Conservation (phyloP, 35 echinoderm and acorn worm genomes). For the Chiridota heheva region DNA sequence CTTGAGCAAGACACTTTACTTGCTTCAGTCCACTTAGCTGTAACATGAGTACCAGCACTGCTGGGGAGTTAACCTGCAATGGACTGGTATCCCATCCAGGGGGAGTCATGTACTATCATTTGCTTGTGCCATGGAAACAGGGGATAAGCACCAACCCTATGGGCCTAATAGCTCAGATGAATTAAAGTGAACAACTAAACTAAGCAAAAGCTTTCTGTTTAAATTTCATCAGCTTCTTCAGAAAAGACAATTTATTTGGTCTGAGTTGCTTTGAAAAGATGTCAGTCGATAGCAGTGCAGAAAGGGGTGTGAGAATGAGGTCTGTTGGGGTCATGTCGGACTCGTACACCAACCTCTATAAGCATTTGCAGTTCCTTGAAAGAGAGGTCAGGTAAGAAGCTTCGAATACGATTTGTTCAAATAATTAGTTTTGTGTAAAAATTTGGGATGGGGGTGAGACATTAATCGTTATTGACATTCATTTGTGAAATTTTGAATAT, state of each 20-base stretch:
- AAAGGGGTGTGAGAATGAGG: constrained; percentile 94
- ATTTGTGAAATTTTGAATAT: no score
- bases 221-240: constrained; percentile 70
- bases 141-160: neutral
- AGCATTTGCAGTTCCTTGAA: constrained; percentile 94
- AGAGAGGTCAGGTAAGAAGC: constrained; percentile 80
- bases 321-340: constrained; percentile 89
- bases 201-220: constrained; percentile 1
- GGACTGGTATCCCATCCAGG: no score
- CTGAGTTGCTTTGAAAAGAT: constrained; percentile 98
- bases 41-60: no score
- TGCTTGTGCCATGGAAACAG: neutral
- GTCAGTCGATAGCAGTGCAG: constrained; percentile 70
- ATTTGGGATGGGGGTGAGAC: no score
- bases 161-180: neutral
- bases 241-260: constrained; percentile 89
- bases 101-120: no score
- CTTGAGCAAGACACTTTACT: no score
- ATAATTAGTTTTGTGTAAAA: no score
- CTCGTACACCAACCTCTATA: constrained; percentile 92
- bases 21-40: no score
- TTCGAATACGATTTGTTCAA: no score
- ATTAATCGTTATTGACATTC: no score
- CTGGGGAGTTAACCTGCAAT: no score
- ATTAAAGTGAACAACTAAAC: neutral